A percentile compares a stretch with the other conserved stretches of the same genome.
Conservation (phyloP, 2,888 invertebrate genomes). For the Platerodrilus igneus region DNA sequence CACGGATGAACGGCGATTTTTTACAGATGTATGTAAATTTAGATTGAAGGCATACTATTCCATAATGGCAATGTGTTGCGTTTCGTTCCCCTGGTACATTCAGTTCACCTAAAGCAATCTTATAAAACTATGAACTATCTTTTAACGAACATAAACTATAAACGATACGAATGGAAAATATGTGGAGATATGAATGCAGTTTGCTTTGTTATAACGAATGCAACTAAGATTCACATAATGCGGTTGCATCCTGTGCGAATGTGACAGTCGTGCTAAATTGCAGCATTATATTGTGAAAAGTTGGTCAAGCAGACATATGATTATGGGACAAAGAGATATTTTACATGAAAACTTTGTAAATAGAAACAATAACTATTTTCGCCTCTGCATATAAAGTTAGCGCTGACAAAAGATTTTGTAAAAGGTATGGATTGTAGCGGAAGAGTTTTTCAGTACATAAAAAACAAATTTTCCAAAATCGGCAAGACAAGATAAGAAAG, state of each 20-base stretch:
- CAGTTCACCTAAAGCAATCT: not conserved
- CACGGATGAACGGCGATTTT: constrained; percentile 3
- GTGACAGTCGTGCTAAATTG: not conserved
- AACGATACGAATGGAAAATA: too few relatives aligned
- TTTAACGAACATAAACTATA: too few relatives aligned
- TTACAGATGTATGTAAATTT: not conserved
- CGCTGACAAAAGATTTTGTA: constrained; percentile 14
- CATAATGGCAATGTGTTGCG: constrained; percentile 6
- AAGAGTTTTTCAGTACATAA: constrained; percentile 12
- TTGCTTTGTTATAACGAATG: too few relatives aligned
- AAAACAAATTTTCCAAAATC: constrained; percentile 16
- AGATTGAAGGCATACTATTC: constrained; percentile 4
- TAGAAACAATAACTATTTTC: too few relatives aligned
- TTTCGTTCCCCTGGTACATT: too few relatives aligned
- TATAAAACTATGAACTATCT: too few relatives aligned
- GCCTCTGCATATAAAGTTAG: constrained; percentile 11
- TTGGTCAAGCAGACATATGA: not conserved
- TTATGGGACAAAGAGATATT: not conserved
- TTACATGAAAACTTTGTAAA: too few relatives aligned
- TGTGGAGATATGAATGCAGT: too few relatives aligned
- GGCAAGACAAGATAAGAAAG: constrained; percentile 20
- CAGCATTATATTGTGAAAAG: not conserved
- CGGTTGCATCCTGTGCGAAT: too few relatives aligned
- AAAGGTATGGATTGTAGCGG: constrained; percentile 12
- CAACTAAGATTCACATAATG: too few relatives aligned